Percentiles rank a stretch among this genome's conserved stretches.
Evolutionary conservation across 1,140 invertebrate genomes (phyloP).

Genomic region (Batillaria attramentaria): DNA sequence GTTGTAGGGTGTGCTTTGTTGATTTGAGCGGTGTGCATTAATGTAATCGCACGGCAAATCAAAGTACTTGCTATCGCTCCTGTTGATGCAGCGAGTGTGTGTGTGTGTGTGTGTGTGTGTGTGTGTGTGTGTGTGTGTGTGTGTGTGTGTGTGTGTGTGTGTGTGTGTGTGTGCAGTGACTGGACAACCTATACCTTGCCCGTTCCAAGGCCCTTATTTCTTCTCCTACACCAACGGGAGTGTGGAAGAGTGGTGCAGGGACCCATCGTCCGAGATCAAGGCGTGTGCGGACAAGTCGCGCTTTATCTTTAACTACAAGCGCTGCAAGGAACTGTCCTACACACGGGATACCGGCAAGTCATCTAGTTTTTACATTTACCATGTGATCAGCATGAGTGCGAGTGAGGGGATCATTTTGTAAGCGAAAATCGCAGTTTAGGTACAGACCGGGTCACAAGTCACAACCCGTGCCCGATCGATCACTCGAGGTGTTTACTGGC

Average conservation of each 20-base stretch:
- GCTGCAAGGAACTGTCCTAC: conserved; percentile 53
- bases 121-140: conserved; percentile 5
- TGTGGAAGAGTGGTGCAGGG: conserved; percentile 41
- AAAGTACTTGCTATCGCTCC: no score
- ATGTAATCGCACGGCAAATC: no score
- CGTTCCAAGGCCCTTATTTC: conserved; percentile 68
- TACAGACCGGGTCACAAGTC: no score
- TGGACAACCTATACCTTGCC: conserved; percentile 67
- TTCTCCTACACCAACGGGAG: conserved; percentile 60
- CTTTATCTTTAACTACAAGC: conserved; percentile 62
- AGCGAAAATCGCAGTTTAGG: no score
- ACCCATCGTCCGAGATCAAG: conserved; percentile 54
- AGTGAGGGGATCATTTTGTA: no score
- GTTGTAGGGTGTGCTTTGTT: no score
- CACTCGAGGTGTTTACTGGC: no score
- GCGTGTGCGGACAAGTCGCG: conserved; percentile 65
- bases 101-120: background rate
- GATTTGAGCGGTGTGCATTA: no score
- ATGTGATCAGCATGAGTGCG: no score
- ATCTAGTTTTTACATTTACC: background rate
- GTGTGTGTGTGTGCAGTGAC: conserved; percentile 60
- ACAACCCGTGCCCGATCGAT: no score
- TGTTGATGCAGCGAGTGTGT: background rate
- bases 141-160: conserved; percentile 12
- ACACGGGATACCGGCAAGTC: conserved; percentile 54